phyloP scores from a whole-genome alignment of 2,113 vertebrate species.

The Hassar affinis region DNA sequence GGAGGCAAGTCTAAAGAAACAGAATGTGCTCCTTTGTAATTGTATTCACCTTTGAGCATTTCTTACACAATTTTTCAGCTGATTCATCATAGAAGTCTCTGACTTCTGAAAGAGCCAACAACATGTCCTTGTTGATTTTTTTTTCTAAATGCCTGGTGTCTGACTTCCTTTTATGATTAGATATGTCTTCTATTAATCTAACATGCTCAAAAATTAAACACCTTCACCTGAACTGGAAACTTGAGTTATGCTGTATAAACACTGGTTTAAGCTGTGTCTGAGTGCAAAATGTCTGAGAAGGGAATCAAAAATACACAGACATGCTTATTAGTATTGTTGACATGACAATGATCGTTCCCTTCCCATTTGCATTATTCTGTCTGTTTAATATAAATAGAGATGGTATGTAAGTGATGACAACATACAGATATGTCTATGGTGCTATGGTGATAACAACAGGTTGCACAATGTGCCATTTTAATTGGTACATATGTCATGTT shows the following conservation, averaged over 20 bases:
- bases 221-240: background rate
- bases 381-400: background rate
- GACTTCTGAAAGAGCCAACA: background rate
- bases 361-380: background rate
- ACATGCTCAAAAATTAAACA: background rate
- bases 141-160: background rate
- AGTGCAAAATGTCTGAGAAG: background rate
- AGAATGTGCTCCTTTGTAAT: background rate
- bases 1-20: background rate
- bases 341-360: background rate
- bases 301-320: background rate
- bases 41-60: background rate
- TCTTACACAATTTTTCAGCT: background rate
- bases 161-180: background rate
- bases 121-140: background rate
- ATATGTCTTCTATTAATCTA: background rate
- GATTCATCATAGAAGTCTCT: background rate
- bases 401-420: background rate
- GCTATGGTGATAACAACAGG: background rate
- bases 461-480: background rate
- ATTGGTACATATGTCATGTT: background rate
- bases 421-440: background rate
- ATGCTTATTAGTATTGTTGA: background rate
- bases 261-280: background rate
- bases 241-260: background rate